Conservation (phyloP, 2,888 invertebrate genomes). For the Ochropleura leucogaster region DNA sequence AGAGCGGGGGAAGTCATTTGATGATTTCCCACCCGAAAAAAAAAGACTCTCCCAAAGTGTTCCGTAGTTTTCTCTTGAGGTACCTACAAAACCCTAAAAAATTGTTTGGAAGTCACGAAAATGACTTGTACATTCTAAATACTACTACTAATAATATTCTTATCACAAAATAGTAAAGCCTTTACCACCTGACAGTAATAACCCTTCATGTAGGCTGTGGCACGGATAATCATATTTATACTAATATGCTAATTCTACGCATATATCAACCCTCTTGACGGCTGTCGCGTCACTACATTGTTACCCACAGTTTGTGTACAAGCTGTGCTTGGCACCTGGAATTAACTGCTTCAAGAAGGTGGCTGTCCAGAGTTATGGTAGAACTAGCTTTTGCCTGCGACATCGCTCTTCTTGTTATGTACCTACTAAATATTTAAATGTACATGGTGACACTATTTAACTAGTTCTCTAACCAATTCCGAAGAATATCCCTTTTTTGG, state of each 20-base stretch:
- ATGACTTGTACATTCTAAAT: not conserved
- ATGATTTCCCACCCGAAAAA: no score
- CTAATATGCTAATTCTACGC: conserved; percentile 57
- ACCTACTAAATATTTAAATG: no score
- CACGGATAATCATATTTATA: conserved; percentile 44
- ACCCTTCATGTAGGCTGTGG: conserved; percentile 13
- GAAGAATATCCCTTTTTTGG: no score
- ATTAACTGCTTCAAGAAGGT: conserved; percentile 17
- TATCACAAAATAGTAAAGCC: conserved; percentile 12
- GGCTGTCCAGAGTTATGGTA: not conserved
- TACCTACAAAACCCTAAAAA: not conserved
- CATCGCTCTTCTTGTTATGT: no score
- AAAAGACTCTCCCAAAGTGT: no score
- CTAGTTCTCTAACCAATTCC: no score
- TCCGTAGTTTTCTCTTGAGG: no score
- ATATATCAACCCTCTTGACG: conserved; percentile 52
- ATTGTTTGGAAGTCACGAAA: not conserved
- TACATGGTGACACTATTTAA: no score
- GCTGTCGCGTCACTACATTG: conserved; percentile 45
- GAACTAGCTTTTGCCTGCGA: no score
- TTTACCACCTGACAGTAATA: conserved; percentile 43
- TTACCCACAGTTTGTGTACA: conserved; percentile 48
- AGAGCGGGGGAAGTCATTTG: no score
- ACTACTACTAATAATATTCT: conserved; percentile 3
- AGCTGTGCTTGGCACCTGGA: conserved; percentile 44